Evolutionary conservation across 2,888 invertebrate species (phyloP).

Genomic region (Hololepta plana): DNA sequence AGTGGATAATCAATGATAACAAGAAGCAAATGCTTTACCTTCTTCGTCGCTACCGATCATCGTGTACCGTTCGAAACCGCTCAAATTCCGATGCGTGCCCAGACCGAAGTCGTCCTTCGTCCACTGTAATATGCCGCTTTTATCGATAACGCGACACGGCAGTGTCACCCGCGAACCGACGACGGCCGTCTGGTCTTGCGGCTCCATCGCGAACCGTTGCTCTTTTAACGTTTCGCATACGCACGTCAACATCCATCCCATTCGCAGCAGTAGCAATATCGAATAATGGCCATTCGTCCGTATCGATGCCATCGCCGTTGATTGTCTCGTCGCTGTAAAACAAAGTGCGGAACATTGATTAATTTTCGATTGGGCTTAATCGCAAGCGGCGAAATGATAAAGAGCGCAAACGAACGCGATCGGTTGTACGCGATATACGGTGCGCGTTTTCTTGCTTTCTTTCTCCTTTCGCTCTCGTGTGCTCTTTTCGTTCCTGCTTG

Average conservation of each 20-base stretch:
- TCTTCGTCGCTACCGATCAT: constrained; percentile 95
- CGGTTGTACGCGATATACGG: too few relatives aligned
- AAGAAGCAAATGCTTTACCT: too few relatives aligned
- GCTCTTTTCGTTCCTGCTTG: constrained; percentile 4
- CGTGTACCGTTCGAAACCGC: constrained; percentile 82
- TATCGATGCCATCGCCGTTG: too few relatives aligned
- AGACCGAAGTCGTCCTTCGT: constrained; percentile 93
- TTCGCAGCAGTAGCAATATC: constrained; percentile 4
- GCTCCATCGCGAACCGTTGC: constrained; percentile 85
- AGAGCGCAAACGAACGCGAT: too few relatives aligned
- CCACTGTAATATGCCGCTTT: constrained; percentile 87
- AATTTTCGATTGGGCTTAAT: too few relatives aligned
- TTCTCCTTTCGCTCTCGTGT: background rate
- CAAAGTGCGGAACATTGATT: too few relatives aligned
- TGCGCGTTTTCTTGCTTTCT: background rate
- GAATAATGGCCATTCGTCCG: too few relatives aligned
- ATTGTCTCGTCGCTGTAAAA: too few relatives aligned
- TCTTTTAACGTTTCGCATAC: constrained; percentile 30
- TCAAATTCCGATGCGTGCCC: constrained; percentile 76
- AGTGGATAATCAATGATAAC: too few relatives aligned
- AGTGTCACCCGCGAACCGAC: constrained; percentile 76
- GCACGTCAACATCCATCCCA: constrained; percentile 3
- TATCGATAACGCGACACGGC: constrained; percentile 77
- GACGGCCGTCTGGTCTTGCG: constrained; percentile 79
- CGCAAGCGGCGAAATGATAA: too few relatives aligned